A percentile compares a stretch with the other conserved stretches of the same genome.
Conservation (phyloP, 2,888 invertebrate genomes). For the Polydesmus complanatus region DNA sequence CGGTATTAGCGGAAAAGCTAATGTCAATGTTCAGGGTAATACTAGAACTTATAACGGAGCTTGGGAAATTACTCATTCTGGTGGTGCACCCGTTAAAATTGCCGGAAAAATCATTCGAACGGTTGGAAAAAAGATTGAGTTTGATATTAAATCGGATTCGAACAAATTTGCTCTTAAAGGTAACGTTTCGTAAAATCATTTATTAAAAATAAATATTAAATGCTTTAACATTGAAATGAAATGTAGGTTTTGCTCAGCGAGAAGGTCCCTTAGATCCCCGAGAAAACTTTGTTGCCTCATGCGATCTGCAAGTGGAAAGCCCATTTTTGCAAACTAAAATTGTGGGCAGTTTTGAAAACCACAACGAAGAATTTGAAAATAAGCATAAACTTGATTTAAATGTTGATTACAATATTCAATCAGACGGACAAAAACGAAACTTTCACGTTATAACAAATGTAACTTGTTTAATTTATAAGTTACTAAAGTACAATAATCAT, state of each 20-base stretch:
- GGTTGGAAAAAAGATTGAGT: constrained; percentile 8
- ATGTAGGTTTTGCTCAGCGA: neutral
- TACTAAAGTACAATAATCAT: neutral
- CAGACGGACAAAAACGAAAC: constrained; percentile 6
- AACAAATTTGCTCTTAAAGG: constrained; percentile 2
- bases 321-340: constrained; percentile 8
- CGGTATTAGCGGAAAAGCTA: neutral
- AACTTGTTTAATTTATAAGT: neutral
- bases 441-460: neutral
- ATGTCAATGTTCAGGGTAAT: neutral
- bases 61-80: constrained; percentile 11
- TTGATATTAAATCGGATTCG: constrained; percentile 8
- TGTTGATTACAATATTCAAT: constrained; percentile 2
- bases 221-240: neutral
- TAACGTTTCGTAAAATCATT: too few species aligned
- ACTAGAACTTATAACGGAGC: neutral
- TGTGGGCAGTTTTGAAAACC: constrained; percentile 1
- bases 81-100: neutral
- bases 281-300: neutral
- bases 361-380: neutral
- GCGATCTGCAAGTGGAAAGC: neutral
- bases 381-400: neutral
- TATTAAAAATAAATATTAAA: too few species aligned
- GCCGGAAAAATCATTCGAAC: constrained; percentile 7
- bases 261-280: neutral